Base-by-base conservation (phyloP, 2,113 vertebrate species). In the Polyodon spathula region DNA sequence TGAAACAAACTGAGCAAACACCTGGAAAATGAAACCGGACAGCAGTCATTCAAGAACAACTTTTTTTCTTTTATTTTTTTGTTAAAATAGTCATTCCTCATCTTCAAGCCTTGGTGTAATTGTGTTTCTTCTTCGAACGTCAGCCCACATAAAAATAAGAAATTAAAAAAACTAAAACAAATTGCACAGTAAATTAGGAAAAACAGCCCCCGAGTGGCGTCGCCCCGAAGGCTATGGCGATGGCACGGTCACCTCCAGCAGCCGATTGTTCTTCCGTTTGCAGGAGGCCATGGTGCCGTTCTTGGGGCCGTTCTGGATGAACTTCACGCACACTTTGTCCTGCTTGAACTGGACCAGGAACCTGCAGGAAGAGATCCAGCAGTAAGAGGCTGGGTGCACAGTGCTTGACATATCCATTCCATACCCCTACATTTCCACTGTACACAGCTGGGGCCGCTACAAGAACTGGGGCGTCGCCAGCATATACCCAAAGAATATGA, bases 271-370 rank as follows among this genome's bases (percentile, higher is more conserved):
- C 89, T 94, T 98, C 77, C 96, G 89, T 68, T 95, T 97, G 87
- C 95, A 98, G 8, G 86, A 86, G 4, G 84, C 93, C 16, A 88
- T 78, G 66, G 83, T 94, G 75, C 93, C 92, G 0, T 96, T 97
- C 69, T 92, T 97, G 70, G 90, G 87, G 70, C 71, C 84, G 54
- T 89, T 88, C 73, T 89, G 93, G 73, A 97, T 85, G 75, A 98
- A 98, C 71, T 97, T 98, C 67, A 98, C 94, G 12, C 96, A 97
- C 0, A 98, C 96, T 87, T 95, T 97, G 76, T 98, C 94, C 60
- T 97, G 94, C 62, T 92, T 90, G 81, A 98, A 98, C 73, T 97
- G 96, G 61, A 98, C 93, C 68, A 98, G 84, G 67, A 98, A 98
- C 87, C 96, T 98, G 78, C 52, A 59, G 66, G 69, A 8, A 27